Evolutionary conservation across 2,113 vertebrate species (phyloP).

Genomic region (Cathartes aura): DNA sequence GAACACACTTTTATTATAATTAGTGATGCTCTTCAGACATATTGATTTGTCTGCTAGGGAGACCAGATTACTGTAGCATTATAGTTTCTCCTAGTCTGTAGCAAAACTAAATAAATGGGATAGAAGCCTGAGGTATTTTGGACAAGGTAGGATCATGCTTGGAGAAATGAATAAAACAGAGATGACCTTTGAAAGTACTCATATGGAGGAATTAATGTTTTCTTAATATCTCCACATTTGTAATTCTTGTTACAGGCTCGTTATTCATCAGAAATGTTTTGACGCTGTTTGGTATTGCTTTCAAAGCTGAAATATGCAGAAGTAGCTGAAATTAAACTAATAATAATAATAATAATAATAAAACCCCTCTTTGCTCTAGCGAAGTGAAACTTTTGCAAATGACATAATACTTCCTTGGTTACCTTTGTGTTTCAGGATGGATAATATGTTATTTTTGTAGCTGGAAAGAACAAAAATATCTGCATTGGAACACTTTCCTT

Average conservation of each 20-base stretch:
- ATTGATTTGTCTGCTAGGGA: constrained; percentile 13
- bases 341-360: neutral
- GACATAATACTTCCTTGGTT: neutral
- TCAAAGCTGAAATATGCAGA: constrained; percentile 7
- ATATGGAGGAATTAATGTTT: constrained; percentile 30
- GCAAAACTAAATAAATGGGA: neutral
- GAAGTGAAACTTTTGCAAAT: neutral
- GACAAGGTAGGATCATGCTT: neutral
- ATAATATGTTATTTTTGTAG: neutral
- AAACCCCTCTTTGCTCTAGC: neutral
- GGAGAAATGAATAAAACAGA: neutral
- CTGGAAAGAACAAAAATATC: neutral
- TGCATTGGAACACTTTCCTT: neutral
- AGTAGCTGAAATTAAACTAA: neutral
- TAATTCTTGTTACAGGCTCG: neutral
- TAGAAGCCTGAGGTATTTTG: constrained; percentile 4
- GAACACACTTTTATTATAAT: neutral
- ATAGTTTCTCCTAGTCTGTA: neutral
- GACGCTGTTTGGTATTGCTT: neutral
- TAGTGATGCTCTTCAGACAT: neutral
- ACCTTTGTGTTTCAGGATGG: neutral
- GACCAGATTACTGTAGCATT: neutral
- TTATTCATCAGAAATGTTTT: neutral
- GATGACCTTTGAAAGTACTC: constrained; percentile 51
- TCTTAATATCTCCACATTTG: constrained; percentile 6